Base-by-base conservation (phyloP, 1,140 invertebrate genomes). In the Macrobrachium nipponense region DNA sequence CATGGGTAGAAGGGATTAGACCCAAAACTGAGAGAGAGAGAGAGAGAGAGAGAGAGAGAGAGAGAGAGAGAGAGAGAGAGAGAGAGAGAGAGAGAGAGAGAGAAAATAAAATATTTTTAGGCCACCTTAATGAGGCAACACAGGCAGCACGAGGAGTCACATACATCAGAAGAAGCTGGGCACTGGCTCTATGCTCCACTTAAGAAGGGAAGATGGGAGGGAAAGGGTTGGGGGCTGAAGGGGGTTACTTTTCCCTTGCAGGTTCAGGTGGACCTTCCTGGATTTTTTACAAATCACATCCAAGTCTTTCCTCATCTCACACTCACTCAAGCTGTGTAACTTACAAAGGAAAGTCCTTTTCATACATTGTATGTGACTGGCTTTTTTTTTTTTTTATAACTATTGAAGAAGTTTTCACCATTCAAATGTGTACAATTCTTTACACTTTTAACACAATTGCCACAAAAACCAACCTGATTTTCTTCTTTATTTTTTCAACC, bases 1-100 rank as follows among this genome's bases (percentile, higher is more conserved):
- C 85, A 87, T 82, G 80, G 85, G 85, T 87, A 81, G 85, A 81
- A 87, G 85, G 72, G 79, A 62, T 20, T 51, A 59, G 78, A 73
- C 70, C 85, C 75, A 44, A 61, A 61, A 78, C 68, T 80, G 23
- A 61, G 59, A 60, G 20, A 58, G 36, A 58, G 51, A 60, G 10
- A 51, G 12, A 51, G 12, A 51, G 12, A 51, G 12, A 12, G 12
- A 51, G 27, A 36, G 27, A 36, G 27, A 36, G 27, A 36, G 27
- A 36, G 27, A 36, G 27, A 36, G 27, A 36, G 27, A 36, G 23
- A 61, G 59, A 60, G 20, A 58, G 36, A 58, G 51, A 60, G 7
- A 2, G 27, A 36, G 23, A 61, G 59, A 60, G 20, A 58, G 36
- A 58, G 51, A 60, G 10, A 51, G 12, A 51, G 12, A 51, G 12